Base-by-base conservation (phyloP, 2,797 vertebrate genomes). In the Morus bassanus region DNA sequence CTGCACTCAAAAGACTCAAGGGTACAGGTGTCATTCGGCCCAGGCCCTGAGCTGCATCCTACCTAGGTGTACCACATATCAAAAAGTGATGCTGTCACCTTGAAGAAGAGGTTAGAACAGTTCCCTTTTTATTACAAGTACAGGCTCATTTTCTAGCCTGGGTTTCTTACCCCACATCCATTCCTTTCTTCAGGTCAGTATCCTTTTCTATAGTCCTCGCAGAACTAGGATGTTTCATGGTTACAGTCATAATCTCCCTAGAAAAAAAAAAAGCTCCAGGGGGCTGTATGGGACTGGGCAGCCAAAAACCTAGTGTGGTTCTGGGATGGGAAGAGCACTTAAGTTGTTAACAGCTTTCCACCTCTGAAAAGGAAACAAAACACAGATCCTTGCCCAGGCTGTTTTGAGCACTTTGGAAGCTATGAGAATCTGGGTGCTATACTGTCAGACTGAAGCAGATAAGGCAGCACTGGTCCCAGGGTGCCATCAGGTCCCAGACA, bases 391-490 rank as follows among this genome's bases (percentile, higher is more conserved):
- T 81, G 46, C 21, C 33, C 37, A 39, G 46, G 17, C 8, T 72
- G 48, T 41, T 56, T 7, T 18, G 24, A 72, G 41, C 28, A 7
- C 39, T 79, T 84, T 10, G 31, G 35, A 70, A 51, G 18, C 30
- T 59, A 7, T n/a, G 10, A 23, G 19, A 56, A 4, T 5, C 43
- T 9, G 4, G 1, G 19, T 27, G 27, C 11, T 54, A 11, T 2
- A 3, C 23, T 57, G 14, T 11, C 48, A 63, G 33, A 45, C 8
- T 27, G 37, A 18, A 54, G 35, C 54, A 69, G 28, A 67, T 13
- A 33, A 80, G 37, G 43, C 7, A 72, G 45, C 61, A 64, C 28
- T 11, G 59, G 68, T 6, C 33, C n/a, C 63, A 35, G 24, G 19
- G 19, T 60, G 13, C 60, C 78, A 22, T 2, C 53, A 41, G 17